Percentiles rank a stretch among this genome's conserved stretches.
These are phyloP conservation scores for Ploceus nigricollis DNA, from an alignment of 2,113 vertebrate genomes.

Conservation along the genomic window DNA sequence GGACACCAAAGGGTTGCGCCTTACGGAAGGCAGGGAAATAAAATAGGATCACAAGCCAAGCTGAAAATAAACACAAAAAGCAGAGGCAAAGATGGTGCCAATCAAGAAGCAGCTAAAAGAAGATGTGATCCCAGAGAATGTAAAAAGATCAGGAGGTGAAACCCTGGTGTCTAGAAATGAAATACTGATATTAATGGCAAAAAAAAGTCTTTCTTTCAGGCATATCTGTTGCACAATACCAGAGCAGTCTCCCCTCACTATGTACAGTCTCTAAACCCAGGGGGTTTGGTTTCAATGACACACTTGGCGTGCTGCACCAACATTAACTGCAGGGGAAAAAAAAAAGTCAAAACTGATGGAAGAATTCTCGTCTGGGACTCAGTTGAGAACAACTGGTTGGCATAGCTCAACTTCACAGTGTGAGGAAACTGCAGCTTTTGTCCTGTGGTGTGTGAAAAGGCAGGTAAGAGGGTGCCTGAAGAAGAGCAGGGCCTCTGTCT, in stretches of 20 bases:
- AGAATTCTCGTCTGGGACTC: not conserved
- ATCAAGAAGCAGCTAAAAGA: not conserved
- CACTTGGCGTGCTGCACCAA: not conserved
- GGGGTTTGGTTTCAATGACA: not conserved
- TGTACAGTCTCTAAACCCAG: accelerated
- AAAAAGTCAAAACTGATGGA: not conserved
- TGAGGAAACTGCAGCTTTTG: not conserved
- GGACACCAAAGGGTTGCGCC: not conserved
- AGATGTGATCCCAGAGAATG: not conserved
- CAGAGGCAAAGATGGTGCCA: not conserved
- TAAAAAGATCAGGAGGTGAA: not conserved
- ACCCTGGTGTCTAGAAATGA: not conserved
- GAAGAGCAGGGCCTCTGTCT: not conserved
- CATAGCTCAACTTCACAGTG: not conserved
- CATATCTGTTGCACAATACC: not conserved
- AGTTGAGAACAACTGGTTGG: not conserved
- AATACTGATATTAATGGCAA: not conserved
- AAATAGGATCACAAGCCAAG: not conserved
- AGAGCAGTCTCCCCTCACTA: not conserved
- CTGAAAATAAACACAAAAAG: not conserved
- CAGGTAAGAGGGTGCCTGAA: not conserved
- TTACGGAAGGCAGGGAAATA: not conserved
- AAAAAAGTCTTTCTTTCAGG: not conserved
- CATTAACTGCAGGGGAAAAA: not conserved
- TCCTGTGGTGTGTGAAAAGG: not conserved